Base-by-base conservation (phyloP, 2,888 invertebrate species). In the Ornithoptera alexandrae region DNA sequence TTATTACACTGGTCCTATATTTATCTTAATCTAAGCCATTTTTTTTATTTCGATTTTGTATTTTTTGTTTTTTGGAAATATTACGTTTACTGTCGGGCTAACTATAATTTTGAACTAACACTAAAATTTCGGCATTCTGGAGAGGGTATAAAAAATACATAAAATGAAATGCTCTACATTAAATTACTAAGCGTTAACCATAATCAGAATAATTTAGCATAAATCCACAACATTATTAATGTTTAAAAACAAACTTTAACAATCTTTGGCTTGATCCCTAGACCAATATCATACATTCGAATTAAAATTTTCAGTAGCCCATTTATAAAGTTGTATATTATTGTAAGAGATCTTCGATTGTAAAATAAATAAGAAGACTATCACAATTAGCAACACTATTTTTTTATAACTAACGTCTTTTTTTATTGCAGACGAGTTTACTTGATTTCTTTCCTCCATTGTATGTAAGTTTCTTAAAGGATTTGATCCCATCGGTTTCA, bases 251-350 rank as follows among this genome's bases (percentile, higher is more conserved):
- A 92, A 91, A 90, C 87, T 88, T 94, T 94, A 95, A 95, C 94
- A 94, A 95, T 95, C 95, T 95, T 96, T 96, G 96, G 96, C 94
- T 94, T 96, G 95, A 95, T 96, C 95, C 95, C 96, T 95, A 94
- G 94, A 95, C 95, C 95, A 95, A 95, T 95, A 94, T 86, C 85
- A 85, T 83, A 87, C 83, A 84, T 79, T 84, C 86, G 86, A 88
- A 87, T 86, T 84, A 84, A 80, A 73, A 81, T 84, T 85, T 84
- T 80, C 79, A 83, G 82, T 79, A 84, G 88, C 89, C 87, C 87
- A 88, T 88, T 84, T 79, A 84, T 83, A 86, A 83, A 80, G 77
- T 85, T 82, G 85, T 85, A 84, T 83, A 84, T 84, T 84, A 78
- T 46, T 81, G 83, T 84, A 81, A 85, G 88, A 91, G 88, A 90